Percentiles rank a stretch among this genome's conserved stretches.
Conservation (phyloP, 2,797 vertebrate species). For the Coluber constrictor region DNA sequence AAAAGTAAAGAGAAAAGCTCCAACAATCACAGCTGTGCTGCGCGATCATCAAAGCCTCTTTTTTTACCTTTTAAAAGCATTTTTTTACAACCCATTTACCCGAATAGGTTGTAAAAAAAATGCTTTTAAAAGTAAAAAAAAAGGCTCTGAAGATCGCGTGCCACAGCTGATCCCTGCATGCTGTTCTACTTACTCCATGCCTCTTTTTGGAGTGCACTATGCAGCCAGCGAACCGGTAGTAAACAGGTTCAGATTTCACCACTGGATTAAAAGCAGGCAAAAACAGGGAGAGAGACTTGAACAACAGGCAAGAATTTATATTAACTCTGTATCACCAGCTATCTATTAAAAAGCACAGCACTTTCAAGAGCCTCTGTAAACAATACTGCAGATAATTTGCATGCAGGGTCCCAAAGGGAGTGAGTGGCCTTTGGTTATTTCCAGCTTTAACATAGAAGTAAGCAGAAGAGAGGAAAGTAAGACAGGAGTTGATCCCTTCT, state of each 20-base stretch:
- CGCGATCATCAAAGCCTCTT: fast-evolving
- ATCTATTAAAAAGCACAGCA: neutral
- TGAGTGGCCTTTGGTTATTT: neutral
- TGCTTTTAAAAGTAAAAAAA: too few species aligned
- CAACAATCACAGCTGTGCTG: too few species aligned
- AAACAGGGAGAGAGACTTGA: neutral
- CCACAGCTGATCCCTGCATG: too few species aligned
- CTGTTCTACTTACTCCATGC: too few species aligned
- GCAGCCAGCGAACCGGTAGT: too few species aligned
- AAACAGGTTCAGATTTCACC: too few species aligned
- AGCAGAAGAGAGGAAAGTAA: neutral
- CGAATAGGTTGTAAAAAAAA: too few species aligned
- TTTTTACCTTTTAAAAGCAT: too few species aligned
- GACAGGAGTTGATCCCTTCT: neutral
- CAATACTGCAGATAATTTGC: neutral
- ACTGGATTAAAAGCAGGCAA: neutral
- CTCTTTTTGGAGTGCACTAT: too few species aligned
- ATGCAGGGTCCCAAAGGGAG: neutral
- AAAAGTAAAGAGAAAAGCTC: too few species aligned
- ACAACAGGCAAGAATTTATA: neutral
- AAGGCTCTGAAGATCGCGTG: too few species aligned
- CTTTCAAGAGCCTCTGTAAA: neutral
- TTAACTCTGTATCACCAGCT: neutral
- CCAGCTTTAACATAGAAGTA: neutral
- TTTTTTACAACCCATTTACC: too few species aligned